Conservation (phyloP, 2,888 invertebrate genomes). For the Nomada ruficornis region DNA sequence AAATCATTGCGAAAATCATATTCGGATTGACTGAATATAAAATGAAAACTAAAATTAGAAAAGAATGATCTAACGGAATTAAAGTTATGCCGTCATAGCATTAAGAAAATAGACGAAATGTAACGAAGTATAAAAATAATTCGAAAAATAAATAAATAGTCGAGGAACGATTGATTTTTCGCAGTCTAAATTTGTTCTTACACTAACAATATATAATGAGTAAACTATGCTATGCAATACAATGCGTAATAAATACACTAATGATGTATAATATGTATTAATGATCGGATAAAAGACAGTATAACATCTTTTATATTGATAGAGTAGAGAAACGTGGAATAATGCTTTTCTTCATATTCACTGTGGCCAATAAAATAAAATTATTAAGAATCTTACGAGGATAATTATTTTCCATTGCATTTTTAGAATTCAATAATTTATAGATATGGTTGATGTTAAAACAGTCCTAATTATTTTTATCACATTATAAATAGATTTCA, state of each 20-base stretch:
- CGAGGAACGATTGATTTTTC: conserved; percentile 52
- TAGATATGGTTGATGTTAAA: conserved; percentile 22
- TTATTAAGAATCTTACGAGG: conserved; percentile 18
- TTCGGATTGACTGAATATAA: too few species aligned
- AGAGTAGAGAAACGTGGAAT: conserved; percentile 50
- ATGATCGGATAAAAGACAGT: conserved; percentile 55
- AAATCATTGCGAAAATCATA: not conserved
- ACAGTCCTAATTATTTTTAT: conserved; percentile 28
- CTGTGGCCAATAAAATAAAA: conserved; percentile 1
- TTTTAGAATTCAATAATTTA: conserved; percentile 3
- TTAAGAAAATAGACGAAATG: conserved; percentile 17
- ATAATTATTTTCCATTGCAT: not conserved
- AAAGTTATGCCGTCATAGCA: conserved; percentile 3
- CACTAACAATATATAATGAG: conserved; percentile 51
- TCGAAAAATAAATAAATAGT: conserved; percentile 37
- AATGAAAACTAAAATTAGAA: conserved; percentile 1
- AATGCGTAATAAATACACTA: conserved; percentile 55
- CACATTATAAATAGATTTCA: conserved; percentile 32
- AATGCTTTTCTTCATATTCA: conserved; percentile 15
- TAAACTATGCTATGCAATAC: conserved; percentile 56
- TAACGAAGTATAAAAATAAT: conserved; percentile 24
- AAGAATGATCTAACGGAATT: conserved; percentile 9
- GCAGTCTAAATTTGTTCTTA: conserved; percentile 54
- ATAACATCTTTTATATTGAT: conserved; percentile 48
- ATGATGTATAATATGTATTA: conserved; percentile 53